Conservation (phyloP, 2,113 vertebrate species). For the Pelodiscus sinensis region DNA sequence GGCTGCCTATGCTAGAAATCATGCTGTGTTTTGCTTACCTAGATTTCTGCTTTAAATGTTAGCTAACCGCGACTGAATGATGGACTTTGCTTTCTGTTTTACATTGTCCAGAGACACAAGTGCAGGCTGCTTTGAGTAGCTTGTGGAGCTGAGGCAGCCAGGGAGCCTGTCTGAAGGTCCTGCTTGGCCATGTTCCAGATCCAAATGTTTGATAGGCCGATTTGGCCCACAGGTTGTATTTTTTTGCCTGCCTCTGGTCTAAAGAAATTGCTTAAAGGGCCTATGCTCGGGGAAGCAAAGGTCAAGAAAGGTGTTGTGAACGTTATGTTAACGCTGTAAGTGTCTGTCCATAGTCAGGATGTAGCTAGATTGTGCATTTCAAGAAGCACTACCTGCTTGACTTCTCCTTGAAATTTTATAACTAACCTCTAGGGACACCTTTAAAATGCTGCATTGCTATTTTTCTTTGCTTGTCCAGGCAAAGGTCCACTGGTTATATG, state of each 20-base stretch:
- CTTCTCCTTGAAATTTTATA: constrained; percentile 69
- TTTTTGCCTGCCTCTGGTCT: background rate
- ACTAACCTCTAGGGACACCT: constrained; percentile 44
- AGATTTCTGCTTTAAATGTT: background rate
- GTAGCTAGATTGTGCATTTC: constrained; percentile 48
- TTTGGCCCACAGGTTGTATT: too few species aligned
- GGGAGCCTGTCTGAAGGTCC: too few species aligned
- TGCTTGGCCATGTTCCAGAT: too few species aligned
- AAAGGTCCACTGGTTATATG: constrained; percentile 15
- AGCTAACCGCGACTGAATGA: accelerated
- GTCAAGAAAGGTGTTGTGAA: constrained; percentile 30
- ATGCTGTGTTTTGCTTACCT: accelerated
- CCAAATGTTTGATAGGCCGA: too few species aligned
- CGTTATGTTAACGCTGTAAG: constrained; percentile 55
- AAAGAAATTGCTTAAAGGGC: constrained; percentile 36
- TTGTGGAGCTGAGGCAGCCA: too few species aligned
- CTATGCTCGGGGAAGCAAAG: background rate
- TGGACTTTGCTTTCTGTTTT: background rate
- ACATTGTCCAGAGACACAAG: background rate
- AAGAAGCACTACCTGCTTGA: constrained; percentile 20
- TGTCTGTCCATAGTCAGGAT: constrained; percentile 50
- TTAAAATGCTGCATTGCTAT: constrained; percentile 26
- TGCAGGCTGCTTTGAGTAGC: too few species aligned
- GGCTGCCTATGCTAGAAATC: background rate
- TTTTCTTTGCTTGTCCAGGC: constrained; percentile 55